Evolutionary conservation across 1,140 invertebrate species (phyloP), one percentile per base, ranked within the genome.

Genomic region (Mactra quadrangularis): DNA sequence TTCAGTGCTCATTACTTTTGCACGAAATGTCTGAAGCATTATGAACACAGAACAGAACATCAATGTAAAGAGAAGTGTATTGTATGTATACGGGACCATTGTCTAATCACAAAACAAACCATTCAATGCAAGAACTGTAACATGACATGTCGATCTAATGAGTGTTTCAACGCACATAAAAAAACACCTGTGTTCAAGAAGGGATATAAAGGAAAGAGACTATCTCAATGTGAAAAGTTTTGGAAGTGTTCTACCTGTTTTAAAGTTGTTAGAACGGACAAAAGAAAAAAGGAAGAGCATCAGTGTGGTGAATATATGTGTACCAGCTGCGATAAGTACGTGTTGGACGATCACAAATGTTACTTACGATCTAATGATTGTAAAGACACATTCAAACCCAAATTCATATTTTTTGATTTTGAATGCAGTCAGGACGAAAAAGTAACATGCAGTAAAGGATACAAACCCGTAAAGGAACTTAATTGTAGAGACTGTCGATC

Each of bases 401-500:
- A 53, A 41, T 79, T 66, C 19, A 38, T 47, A n/a, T 38, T 82
- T 52, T 72, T 71, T 50, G 52, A 60, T 60, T 82, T 82, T n/a
- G 52, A 82, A 62, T 57, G 38, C 27, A 59, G 2, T 13, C 78
- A 72, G 29, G 78, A 72, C 31, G 38, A 60, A n/a, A 17, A 15
- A 13, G 7, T 31, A 15, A 0, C 35, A 27, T 83, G 71, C 50
- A 7, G 15, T 17, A 33, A 83, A 4, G 57, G 81, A 53, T 83
- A 83, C 29, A 1, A 33, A 75, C 60, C 70, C 9, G 41, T 3
- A 22, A 47, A 33, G 11, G 50, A 62, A 27, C 9, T 25, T 22
- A 2, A 59, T 7, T 71, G 68, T 60, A 19, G 17, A 60, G 6
- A 45, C 2, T 71, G 68, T 74, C 22, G 57, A 52, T 11, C 35